Evolutionary conservation across 2,113 vertebrate species (phyloP).

Genomic region (Capreolus pygargus): DNA sequence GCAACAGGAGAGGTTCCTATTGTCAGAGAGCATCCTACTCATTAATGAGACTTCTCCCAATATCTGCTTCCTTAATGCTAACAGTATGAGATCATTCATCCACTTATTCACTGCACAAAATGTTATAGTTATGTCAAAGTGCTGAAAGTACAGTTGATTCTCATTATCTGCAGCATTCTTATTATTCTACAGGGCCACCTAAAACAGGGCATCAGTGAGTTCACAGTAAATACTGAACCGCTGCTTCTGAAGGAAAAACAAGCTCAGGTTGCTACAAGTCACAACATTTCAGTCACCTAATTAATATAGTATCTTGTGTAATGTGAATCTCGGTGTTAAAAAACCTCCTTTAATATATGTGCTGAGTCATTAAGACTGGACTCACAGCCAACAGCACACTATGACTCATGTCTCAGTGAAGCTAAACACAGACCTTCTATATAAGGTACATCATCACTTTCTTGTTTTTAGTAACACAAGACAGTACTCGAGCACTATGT

Average conservation of each 20-base stretch:
- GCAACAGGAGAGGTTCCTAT: neutral
- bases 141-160: neutral
- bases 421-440: too few relatives aligned
- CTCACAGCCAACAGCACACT: neutral
- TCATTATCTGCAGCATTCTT: neutral
- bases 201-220: neutral
- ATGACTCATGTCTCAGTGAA: neutral
- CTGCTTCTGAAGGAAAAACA: neutral
- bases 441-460: neutral
- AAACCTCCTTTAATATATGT: neutral
- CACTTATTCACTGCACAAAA: neutral
- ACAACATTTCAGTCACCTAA: neutral
- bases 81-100: neutral
- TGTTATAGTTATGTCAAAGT: neutral
- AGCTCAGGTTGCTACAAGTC: neutral
- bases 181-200: neutral
- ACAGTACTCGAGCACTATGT: neutral
- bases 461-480: neutral
- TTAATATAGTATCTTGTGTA: neutral
- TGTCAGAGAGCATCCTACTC: neutral
- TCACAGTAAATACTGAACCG: neutral
- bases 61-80: neutral
- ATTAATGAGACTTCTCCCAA: neutral
- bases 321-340: neutral
- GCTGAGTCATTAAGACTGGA: neutral